Evolutionary conservation across 2,888 invertebrate species (phyloP).

Genomic region (Lymantria monacha): DNA sequence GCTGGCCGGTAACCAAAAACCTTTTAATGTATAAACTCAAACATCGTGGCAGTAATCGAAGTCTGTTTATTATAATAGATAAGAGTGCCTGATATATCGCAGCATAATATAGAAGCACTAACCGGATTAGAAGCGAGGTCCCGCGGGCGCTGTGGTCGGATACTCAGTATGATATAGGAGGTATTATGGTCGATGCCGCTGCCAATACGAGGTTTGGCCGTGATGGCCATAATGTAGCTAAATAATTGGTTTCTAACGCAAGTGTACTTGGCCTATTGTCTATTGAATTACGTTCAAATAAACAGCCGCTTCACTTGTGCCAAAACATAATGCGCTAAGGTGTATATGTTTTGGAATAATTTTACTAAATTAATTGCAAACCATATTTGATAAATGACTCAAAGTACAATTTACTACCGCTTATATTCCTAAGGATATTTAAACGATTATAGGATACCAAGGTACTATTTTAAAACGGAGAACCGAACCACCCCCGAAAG

Average conservation of each 20-base stretch:
- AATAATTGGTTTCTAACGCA: slow-evolving; percentile 26
- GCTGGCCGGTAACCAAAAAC: not conserved
- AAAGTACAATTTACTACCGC: too few species aligned
- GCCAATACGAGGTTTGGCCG: slow-evolving; percentile 32
- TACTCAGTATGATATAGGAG: slow-evolving; percentile 12
- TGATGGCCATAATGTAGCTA: slow-evolving; percentile 20
- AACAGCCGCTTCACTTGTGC: not conserved
- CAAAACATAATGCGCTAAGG: not conserved
- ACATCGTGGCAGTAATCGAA: slow-evolving; percentile 9
- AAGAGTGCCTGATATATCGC: slow-evolving; percentile 21
- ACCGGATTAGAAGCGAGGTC: slow-evolving; percentile 32
- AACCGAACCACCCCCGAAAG: too few species aligned
- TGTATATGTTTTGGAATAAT: too few species aligned
- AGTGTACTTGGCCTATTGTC: not conserved
- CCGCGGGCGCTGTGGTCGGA: slow-evolving; percentile 20
- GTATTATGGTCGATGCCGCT: slow-evolving; percentile 27
- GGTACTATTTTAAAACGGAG: too few species aligned
- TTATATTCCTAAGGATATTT: too few species aligned
- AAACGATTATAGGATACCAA: too few species aligned
- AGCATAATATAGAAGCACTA: slow-evolving; percentile 34
- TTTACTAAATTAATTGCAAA: too few species aligned
- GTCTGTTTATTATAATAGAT: slow-evolving; percentile 32
- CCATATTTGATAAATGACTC: too few species aligned
- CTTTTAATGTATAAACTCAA: not conserved
- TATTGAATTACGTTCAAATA: not conserved